These are phyloP conservation scores for Lasioglossum villosulum DNA, from an alignment of 2,888 invertebrate species.

Conservation along the genomic window DNA sequence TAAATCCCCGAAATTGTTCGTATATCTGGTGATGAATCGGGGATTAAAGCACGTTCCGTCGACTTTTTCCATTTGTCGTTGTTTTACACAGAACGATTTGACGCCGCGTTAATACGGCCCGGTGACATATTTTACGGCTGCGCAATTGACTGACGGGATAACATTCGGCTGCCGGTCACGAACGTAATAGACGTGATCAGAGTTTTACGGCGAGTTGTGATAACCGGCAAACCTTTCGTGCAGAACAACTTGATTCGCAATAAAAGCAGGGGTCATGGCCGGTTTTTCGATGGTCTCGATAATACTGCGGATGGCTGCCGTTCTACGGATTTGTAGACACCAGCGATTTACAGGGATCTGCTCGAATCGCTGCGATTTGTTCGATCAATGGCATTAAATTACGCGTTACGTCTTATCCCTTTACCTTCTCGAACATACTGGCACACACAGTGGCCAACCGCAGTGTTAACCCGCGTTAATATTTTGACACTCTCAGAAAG, in stretches of 20 bases:
- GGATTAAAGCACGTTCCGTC: conserved; percentile 20
- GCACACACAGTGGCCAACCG: not conserved
- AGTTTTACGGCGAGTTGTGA: conserved; percentile 59
- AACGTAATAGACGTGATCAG: conserved; percentile 66
- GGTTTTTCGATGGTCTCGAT: conserved; percentile 11
- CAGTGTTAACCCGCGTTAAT: too few relatives aligned
- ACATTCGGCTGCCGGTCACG: conserved; percentile 67
- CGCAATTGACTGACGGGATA: conserved; percentile 63
- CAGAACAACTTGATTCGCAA: conserved; percentile 10
- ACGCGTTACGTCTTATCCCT: not conserved
- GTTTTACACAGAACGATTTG: conserved; percentile 25
- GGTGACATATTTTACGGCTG: conserved; percentile 52
- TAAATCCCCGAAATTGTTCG: conserved; percentile 18
- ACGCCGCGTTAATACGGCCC: conserved; percentile 46
- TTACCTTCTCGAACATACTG: not conserved
- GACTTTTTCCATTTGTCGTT: conserved; percentile 11
- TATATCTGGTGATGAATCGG: not conserved
- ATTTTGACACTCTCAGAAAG: too few relatives aligned
- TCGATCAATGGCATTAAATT: not conserved
- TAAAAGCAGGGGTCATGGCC: conserved; percentile 52
- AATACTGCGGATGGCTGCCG: not conserved
- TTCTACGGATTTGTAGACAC: not conserved
- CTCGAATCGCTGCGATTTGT: not conserved
- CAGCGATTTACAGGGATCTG: not conserved
- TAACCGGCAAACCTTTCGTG: conserved; percentile 51